phyloP scores from a whole-genome alignment of 2,113 vertebrate genomes.

The Lycaon pictus region DNA sequence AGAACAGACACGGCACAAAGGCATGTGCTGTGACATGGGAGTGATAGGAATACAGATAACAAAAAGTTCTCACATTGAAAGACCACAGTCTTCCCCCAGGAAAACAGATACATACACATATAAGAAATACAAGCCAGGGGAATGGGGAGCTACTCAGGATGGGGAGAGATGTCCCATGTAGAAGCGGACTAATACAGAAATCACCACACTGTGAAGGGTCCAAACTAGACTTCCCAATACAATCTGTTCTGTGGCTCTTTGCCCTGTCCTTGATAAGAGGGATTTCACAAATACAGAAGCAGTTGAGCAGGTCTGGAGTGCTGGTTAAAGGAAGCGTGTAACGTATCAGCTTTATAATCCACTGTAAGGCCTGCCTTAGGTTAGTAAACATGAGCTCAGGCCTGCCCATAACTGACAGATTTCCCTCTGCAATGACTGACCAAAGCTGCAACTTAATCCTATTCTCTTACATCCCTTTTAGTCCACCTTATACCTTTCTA shows the following conservation, averaged over 20 bases:
- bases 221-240: fast-evolving
- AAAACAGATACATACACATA: background rate
- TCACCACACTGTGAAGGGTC: background rate
- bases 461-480: background rate
- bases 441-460: background rate
- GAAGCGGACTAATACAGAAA: fast-evolving
- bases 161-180: background rate
- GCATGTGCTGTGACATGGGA: fast-evolving
- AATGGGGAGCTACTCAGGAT: background rate
- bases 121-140: background rate
- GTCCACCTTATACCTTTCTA: background rate
- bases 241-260: background rate
- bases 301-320: background rate
- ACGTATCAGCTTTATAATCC: background rate
- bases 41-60: background rate
- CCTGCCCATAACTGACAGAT: background rate
- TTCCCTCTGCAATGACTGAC: background rate
- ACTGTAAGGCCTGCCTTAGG: fast-evolving
- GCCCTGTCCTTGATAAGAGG: background rate
- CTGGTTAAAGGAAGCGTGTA: background rate
- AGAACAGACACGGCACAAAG: background rate
- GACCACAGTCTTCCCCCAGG: background rate
- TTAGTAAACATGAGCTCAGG: background rate
- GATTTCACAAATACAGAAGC: background rate
- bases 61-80: background rate